Evolutionary conservation across 2,797 vertebrate species (phyloP).

Genomic region (Sebastes jordani): DNA sequence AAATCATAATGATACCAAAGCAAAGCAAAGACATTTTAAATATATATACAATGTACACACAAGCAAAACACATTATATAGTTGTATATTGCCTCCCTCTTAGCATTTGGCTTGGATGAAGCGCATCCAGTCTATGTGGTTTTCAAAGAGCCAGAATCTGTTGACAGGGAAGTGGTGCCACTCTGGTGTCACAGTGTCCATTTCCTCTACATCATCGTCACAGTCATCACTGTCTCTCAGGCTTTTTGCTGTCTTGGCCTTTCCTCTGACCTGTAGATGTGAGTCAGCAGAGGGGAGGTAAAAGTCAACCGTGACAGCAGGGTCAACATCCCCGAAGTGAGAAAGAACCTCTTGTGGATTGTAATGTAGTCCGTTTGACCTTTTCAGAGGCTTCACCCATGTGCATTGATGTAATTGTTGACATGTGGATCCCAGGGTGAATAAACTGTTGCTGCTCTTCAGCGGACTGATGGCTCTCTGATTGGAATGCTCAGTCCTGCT

Average conservation of each 20-base stretch:
- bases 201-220: background rate
- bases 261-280: slow-evolving; percentile 9
- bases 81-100: background rate
- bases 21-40: background rate
- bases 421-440: slow-evolving; percentile 36
- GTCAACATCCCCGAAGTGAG: background rate
- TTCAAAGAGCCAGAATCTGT: background rate
- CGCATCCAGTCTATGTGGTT: background rate
- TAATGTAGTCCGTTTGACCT: slow-evolving; percentile 44
- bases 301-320: background rate
- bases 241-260: background rate
- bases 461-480: slow-evolving; percentile 41
- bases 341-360: background rate
- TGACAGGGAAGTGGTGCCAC: background rate
- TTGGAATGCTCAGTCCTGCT: slow-evolving; percentile 22
- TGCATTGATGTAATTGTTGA: slow-evolving; percentile 52
- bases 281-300: background rate
- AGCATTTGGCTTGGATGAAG: background rate
- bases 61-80: background rate
- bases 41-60: background rate
- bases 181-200: background rate
- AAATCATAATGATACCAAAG: too few species aligned
- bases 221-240: background rate
- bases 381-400: slow-evolving; percentile 24
- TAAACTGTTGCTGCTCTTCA: slow-evolving; percentile 9